A percentile compares a stretch with the other conserved stretches of the same genome.
Conservation (phyloP, 2,797 vertebrate species). For the Sebastes wilsoni region DNA sequence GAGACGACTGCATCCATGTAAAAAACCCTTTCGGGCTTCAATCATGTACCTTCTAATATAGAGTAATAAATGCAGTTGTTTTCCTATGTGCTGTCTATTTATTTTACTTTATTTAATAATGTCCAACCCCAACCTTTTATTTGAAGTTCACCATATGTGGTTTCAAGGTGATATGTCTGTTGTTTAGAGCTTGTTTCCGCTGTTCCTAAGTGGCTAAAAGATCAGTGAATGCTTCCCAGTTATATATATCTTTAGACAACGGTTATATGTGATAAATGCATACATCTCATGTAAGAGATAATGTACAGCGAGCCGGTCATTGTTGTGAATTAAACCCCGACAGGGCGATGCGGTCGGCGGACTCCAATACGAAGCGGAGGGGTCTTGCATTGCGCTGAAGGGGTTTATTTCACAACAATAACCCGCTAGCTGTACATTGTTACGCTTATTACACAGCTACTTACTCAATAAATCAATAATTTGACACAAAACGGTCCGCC, state of each 20-base stretch:
- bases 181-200: background rate
- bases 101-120: background rate
- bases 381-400: too few species aligned
- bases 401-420: too few species aligned
- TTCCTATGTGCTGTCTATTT: conserved; percentile 45
- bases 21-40: conserved; percentile 71
- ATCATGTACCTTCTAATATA: conserved; percentile 76
- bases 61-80: conserved; percentile 78
- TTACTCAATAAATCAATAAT: too few species aligned
- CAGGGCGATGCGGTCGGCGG: too few species aligned
- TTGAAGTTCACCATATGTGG: background rate
- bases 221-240: background rate
- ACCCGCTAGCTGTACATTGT: too few species aligned
- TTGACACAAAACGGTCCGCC: too few species aligned
- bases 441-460: too few species aligned
- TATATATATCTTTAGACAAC: too few species aligned
- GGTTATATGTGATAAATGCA: background rate
- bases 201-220: background rate
- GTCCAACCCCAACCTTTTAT: background rate
- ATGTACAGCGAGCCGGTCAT: too few species aligned
- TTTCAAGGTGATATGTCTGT: background rate
- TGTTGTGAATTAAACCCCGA: too few species aligned
- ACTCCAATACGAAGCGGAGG: too few species aligned
- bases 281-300: too few species aligned
- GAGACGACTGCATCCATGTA: conserved; percentile 58